Base-by-base conservation (phyloP, 2,888 invertebrate genomes). In the Ochropleura plecta region DNA sequence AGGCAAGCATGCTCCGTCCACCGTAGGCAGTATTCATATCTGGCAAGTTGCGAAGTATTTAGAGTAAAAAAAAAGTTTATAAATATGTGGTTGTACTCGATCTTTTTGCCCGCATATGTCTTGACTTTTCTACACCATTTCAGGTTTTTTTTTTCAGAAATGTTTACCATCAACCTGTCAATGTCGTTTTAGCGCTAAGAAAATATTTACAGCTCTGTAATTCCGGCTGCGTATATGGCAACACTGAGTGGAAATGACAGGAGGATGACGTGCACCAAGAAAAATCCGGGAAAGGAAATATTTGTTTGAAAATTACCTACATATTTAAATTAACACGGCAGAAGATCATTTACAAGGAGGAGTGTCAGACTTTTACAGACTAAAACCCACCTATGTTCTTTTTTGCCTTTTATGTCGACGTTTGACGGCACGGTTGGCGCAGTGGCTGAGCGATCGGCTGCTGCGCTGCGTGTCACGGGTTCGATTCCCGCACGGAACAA, bases 191-290 rank as follows among this genome's bases (percentile, higher is more conserved):
- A 3, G 12, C 57, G 20, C 18, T 4, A 10, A 57, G n/a, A 57
- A 57, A 57, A 30, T 20, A 5, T 30, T 4, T 57, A 30, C 30
- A 14, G 57, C 16, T 16, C 8, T 4, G 57, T 16, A 57, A 30
- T 57, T 57, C 57, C 57, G 57, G 1, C 30, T 57, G 30, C 57
- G 57, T 57, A 57, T 30, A 30, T 30, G 57, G 14, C 57, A 57
- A 57, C 57, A 57, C 14, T 57, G 14, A 57, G 30, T 57, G 57
- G 57, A 57, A 8, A 57, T 57, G 57, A 30, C 57, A 57, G 57
- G 14, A 30, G 30, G 57, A 30, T 57, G 30, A 57, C 57, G 30
- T 30, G 57, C 16, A 16, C 30, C 8, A 16, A 16, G 16, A 4
- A 16, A 57, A 57, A 57, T 30, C 5, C 57, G 30, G 8, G 3